A percentile compares a stretch with the other conserved stretches of the same genome.
These are phyloP conservation scores for Zygogramma bicolorata DNA, from an alignment of 2,888 invertebrate species.

Conservation along the genomic window DNA sequence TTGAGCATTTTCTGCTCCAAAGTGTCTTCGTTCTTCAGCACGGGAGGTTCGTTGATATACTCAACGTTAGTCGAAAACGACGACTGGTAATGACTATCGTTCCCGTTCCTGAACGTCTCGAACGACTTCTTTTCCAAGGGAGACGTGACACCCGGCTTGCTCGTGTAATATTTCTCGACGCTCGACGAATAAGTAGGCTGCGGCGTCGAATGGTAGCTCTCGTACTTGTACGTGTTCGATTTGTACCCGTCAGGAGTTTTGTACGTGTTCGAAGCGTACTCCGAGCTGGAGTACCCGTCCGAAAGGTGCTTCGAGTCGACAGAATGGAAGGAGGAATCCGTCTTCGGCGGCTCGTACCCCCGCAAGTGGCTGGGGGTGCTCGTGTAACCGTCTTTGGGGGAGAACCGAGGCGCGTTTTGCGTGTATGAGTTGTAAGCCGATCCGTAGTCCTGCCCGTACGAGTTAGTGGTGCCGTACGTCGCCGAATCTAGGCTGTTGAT, in stretches of 20 bases:
- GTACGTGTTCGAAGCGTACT: slow-evolving; percentile 61
- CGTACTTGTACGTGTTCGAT: slow-evolving; percentile 63
- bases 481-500: slow-evolving; percentile 60
- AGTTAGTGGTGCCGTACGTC: slow-evolving; percentile 59
- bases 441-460: slow-evolving; percentile 56
- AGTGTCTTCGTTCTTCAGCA: slow-evolving; percentile 69
- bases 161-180: slow-evolving; percentile 62
- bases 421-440: slow-evolving; percentile 52
- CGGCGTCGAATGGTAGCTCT: slow-evolving; percentile 60
- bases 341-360: slow-evolving; percentile 27
- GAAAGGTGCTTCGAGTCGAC: slow-evolving; percentile 42
- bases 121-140: slow-evolving; percentile 54
- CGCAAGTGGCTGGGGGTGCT: slow-evolving; percentile 29
- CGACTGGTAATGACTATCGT: slow-evolving; percentile 56
- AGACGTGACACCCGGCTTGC: slow-evolving; percentile 51
- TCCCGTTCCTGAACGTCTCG: slow-evolving; percentile 57
- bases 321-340: slow-evolving; percentile 26
- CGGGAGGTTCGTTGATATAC: slow-evolving; percentile 60
- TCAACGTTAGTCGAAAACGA: slow-evolving; percentile 62
- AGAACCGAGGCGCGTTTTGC: slow-evolving; percentile 53
- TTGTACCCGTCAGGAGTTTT: slow-evolving; percentile 64
- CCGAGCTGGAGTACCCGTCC: slow-evolving; percentile 61
- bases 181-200: slow-evolving; percentile 59
- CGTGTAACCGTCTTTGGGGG: slow-evolving; percentile 35
- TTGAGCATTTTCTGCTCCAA: slow-evolving; percentile 76